Evolutionary conservation across 2,888 invertebrate species (phyloP).

Genomic region (Spisula subtruncata): DNA sequence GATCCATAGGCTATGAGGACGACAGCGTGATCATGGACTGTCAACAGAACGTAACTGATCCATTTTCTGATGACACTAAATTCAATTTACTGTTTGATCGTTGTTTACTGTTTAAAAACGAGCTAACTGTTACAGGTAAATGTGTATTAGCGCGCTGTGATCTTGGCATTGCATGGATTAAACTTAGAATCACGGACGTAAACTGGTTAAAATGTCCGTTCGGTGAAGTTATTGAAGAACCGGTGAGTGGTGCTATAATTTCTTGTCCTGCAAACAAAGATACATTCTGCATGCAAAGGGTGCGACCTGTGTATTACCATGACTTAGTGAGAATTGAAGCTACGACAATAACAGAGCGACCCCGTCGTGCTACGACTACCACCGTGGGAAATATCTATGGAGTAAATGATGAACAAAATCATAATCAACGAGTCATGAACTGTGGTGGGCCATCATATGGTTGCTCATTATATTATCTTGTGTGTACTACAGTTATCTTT

Average conservation of each 20-base stretch:
- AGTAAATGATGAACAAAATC: slow-evolving; percentile 28
- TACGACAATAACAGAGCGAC: slow-evolving; percentile 56
- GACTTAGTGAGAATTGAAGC: slow-evolving; percentile 60
- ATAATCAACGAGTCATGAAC: slow-evolving; percentile 9
- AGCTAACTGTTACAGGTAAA: slow-evolving; percentile 41
- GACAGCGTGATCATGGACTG: slow-evolving; percentile 33
- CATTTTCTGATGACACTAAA: not conserved
- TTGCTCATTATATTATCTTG: not conserved
- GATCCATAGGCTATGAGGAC: not conserved
- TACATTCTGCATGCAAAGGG: slow-evolving; percentile 55
- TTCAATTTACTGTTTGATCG: slow-evolving; percentile 20
- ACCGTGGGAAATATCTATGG: slow-evolving; percentile 33
- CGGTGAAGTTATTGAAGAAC: slow-evolving; percentile 64
- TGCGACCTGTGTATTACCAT: slow-evolving; percentile 62
- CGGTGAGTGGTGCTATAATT: slow-evolving; percentile 50
- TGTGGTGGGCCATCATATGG: not conserved
- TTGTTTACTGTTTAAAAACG: slow-evolving; percentile 32
- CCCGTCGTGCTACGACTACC: slow-evolving; percentile 17
- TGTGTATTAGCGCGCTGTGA: slow-evolving; percentile 60
- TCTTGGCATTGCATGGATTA: slow-evolving; percentile 44
- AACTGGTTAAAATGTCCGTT: slow-evolving; percentile 72
- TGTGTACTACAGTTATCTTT: not conserved
- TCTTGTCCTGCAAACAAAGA: slow-evolving; percentile 58
- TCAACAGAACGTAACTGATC: slow-evolving; percentile 10
- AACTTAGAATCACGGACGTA: slow-evolving; percentile 68